Conservation (phyloP, 1,140 invertebrate genomes). For the Dufourea novaeangliae region DNA sequence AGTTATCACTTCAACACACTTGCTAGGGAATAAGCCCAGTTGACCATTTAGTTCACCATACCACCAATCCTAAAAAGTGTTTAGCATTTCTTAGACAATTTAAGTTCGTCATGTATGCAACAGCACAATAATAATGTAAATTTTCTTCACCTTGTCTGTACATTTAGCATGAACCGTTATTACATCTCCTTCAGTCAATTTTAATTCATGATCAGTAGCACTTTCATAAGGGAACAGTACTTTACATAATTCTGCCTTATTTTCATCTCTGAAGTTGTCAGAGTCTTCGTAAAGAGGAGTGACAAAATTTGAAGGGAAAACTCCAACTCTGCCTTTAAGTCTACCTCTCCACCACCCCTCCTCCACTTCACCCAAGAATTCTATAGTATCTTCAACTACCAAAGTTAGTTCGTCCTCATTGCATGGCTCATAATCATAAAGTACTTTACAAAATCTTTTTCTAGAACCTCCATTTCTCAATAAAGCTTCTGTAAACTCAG, state of each 20-base stretch:
- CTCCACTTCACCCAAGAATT: slow-evolving; percentile 93
- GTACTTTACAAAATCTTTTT: slow-evolving; percentile 88
- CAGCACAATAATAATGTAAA: not conserved
- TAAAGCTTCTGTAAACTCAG: slow-evolving; percentile 71
- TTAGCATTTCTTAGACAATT: not conserved
- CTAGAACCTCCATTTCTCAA: slow-evolving; percentile 76
- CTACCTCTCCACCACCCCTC: slow-evolving; percentile 95
- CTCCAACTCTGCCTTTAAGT: slow-evolving; percentile 88
- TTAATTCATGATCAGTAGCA: slow-evolving; percentile 96
- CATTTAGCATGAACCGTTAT: slow-evolving; percentile 93
- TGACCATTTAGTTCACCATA: slow-evolving; percentile 94
- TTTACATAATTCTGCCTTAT: slow-evolving; percentile 87
- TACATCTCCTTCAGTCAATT: slow-evolving; percentile 93
- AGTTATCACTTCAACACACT: slow-evolving; percentile 92
- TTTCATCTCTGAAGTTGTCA: slow-evolving; percentile 61
- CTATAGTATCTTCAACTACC: slow-evolving; percentile 92
- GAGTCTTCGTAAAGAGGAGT: slow-evolving; percentile 67
- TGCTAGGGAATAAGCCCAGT: slow-evolving; percentile 97
- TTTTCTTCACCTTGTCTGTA: slow-evolving; percentile 86
- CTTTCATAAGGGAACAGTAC: slow-evolving; percentile 95
- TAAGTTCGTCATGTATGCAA: not conserved
- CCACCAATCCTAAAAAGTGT: slow-evolving; percentile 91
- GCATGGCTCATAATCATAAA: slow-evolving; percentile 95
- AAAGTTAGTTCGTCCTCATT: slow-evolving; percentile 96
- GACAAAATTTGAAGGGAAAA: slow-evolving; percentile 98